phyloP scores from a whole-genome alignment of 2,113 vertebrate species.

The Cygnus buccinator region DNA sequence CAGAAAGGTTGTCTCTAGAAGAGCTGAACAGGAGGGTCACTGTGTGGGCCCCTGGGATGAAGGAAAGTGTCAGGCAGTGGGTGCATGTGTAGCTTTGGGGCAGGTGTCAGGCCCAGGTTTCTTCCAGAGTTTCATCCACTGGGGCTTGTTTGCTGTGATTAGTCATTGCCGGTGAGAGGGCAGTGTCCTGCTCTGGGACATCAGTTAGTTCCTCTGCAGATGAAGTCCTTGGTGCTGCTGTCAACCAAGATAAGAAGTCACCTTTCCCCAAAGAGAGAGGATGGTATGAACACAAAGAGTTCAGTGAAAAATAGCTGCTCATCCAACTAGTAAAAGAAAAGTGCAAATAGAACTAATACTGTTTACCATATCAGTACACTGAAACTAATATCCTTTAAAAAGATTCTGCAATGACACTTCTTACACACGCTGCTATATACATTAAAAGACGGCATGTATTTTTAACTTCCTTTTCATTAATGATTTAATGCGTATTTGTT shows the following conservation, averaged over 20 bases:
- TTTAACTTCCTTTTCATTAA: background rate
- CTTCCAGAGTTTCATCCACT: background rate
- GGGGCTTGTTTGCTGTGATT: rapidly evolving
- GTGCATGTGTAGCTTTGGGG: background rate
- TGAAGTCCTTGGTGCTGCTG: background rate
- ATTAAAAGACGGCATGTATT: background rate
- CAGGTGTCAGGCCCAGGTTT: background rate
- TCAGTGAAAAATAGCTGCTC: background rate
- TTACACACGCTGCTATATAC: background rate
- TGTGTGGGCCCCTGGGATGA: background rate
- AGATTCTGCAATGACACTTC: background rate
- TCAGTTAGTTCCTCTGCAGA: background rate
- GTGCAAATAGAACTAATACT: background rate
- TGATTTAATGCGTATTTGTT: background rate
- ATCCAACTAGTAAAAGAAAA: background rate
- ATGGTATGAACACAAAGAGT: background rate
- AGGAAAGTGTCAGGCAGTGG: too few species aligned
- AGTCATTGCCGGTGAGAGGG: background rate
- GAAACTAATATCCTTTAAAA: background rate
- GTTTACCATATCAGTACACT: background rate
- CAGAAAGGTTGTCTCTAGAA: background rate
- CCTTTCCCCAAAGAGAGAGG: background rate
- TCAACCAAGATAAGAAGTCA: background rate
- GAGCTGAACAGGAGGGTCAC: background rate
- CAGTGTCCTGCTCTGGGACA: background rate